Evolutionary conservation across 2,113 vertebrate species (phyloP).

Genomic region (Choloepus hoffmanni): DNA sequence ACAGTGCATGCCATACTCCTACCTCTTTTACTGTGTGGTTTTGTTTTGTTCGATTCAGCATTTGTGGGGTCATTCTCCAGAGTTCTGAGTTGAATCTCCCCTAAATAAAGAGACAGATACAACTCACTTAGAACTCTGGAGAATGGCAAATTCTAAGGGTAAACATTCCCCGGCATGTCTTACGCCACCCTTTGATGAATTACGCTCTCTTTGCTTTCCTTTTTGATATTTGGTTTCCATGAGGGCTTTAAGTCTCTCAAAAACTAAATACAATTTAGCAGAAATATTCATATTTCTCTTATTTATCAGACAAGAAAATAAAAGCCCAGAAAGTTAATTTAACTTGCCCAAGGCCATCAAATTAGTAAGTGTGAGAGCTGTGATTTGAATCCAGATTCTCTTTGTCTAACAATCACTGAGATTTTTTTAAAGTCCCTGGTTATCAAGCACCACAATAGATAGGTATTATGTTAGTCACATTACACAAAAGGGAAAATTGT

Average conservation of each 20-base stretch:
- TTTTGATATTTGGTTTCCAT: neutral
- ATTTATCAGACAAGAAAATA: constrained; percentile 54
- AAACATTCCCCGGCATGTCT: too few species aligned
- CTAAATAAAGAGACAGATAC: too few species aligned
- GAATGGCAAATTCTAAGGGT: too few species aligned
- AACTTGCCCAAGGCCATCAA: neutral
- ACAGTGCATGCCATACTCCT: too few species aligned
- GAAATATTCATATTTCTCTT: neutral
- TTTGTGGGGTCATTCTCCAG: too few species aligned
- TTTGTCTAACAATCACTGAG: neutral
- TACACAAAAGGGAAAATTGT: constrained; percentile 43
- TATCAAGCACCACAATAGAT: neutral
- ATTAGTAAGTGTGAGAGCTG: neutral
- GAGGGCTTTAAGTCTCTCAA: neutral
- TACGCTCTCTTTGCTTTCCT: neutral
- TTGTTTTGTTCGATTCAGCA: too few species aligned
- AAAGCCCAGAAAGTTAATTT: constrained; percentile 22
- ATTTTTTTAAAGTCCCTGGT: neutral
- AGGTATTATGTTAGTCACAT: neutral
- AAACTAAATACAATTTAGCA: neutral
- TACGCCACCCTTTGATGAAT: too few species aligned
- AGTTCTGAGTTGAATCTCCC: too few species aligned
- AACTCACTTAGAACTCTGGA: too few species aligned
- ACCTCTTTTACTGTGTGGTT: too few species aligned
- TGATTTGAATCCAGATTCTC: neutral